These are phyloP conservation scores for Paratrypauchen microcephalus DNA, from an alignment of 2,797 vertebrate genomes.

Conservation along the genomic window DNA sequence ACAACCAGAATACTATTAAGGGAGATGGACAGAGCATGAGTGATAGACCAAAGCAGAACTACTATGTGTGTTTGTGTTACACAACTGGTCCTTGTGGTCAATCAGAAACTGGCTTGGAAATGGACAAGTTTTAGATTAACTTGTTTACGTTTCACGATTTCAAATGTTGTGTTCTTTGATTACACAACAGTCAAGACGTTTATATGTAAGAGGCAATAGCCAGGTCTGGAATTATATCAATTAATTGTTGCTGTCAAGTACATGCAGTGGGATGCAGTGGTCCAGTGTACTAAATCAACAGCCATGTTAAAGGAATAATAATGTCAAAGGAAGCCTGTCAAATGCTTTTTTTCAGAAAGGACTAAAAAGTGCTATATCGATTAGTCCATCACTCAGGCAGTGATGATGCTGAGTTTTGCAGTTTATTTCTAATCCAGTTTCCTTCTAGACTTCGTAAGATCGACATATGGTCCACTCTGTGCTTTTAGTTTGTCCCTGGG, in stretches of 20 bases:
- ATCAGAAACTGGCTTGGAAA: background rate
- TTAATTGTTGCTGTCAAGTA: background rate
- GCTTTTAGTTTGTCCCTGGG: conserved; percentile 61
- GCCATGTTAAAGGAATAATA: background rate
- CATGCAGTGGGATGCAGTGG: background rate
- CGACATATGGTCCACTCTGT: conserved; percentile 57
- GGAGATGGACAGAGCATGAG: background rate
- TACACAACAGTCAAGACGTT: background rate
- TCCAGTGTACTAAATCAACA: background rate
- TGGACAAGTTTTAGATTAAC: background rate
- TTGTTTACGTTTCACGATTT: background rate
- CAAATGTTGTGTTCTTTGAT: background rate
- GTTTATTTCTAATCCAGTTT: conserved; percentile 49
- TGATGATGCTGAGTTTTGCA: conserved; percentile 44
- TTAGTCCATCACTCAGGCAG: conserved; percentile 37
- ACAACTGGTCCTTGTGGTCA: background rate
- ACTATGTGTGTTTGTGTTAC: background rate
- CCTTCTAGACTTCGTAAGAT: conserved; percentile 37
- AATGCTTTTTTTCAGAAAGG: conserved; percentile 8
- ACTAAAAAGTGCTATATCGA: conserved; percentile 29
- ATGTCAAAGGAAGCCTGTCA: conserved; percentile 2
- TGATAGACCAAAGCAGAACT: background rate
- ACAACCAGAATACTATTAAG: background rate
- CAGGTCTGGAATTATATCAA: background rate
- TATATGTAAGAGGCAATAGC: background rate